Conservation (phyloP, 2,113 vertebrate genomes). For the Lucifuga dentata region DNA sequence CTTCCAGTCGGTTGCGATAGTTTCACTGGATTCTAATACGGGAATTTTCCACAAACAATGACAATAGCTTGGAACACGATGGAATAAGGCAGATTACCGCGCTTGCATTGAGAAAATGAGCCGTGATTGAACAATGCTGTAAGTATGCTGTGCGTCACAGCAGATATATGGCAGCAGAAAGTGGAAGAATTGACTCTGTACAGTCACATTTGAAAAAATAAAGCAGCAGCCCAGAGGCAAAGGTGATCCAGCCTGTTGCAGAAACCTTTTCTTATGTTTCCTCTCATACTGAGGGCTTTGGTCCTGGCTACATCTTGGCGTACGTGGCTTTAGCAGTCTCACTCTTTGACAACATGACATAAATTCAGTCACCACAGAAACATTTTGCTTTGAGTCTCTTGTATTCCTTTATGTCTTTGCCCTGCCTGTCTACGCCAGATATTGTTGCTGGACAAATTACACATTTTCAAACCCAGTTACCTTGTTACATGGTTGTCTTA, state of each 20-base stretch:
- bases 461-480: slow-evolving; percentile 15
- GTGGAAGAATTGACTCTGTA: slow-evolving; percentile 56
- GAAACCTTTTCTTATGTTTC: slow-evolving; percentile 41
- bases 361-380: slow-evolving; percentile 28
- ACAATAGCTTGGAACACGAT: slow-evolving; percentile 43
- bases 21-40: slow-evolving; percentile 50
- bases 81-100: slow-evolving; percentile 22
- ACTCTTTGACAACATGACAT: slow-evolving; percentile 46
- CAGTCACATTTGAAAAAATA: slow-evolving; percentile 25
- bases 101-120: slow-evolving; percentile 35
- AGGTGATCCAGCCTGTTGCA: slow-evolving; percentile 43
- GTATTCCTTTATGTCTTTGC: slow-evolving; percentile 25
- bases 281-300: slow-evolving; percentile 30
- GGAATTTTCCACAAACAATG: slow-evolving; percentile 52
- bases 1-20: background rate
- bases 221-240: slow-evolving; percentile 37
- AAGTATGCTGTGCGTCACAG: slow-evolving; percentile 31
- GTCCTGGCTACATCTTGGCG: slow-evolving; percentile 44
- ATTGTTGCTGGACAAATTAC: slow-evolving; percentile 43
- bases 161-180: slow-evolving; percentile 48
- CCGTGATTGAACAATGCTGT: slow-evolving; percentile 43
- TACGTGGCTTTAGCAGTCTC: slow-evolving; percentile 28
- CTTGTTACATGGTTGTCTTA: slow-evolving; percentile 45
- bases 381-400: slow-evolving; percentile 5
- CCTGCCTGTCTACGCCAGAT: slow-evolving; percentile 19